A percentile compares a stretch with the other conserved stretches of the same genome.
phyloP scores from a whole-genome alignment of 1,140 invertebrate species.

The Sinella curviseta region DNA sequence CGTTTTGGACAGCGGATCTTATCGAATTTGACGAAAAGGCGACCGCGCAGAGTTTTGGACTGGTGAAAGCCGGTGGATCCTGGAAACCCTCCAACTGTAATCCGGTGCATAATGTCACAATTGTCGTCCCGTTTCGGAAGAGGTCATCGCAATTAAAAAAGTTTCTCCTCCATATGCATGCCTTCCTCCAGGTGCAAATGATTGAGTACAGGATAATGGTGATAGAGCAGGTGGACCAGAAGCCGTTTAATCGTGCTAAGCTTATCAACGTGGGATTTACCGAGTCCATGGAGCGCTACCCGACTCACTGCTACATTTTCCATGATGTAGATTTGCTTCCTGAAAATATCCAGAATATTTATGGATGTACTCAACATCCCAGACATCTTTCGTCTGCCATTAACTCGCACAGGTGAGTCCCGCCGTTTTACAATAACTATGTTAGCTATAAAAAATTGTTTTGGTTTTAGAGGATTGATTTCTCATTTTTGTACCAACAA shows the following conservation, averaged over 20 bases:
- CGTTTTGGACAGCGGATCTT: conserved; percentile 27
- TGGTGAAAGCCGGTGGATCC: conserved; percentile 18
- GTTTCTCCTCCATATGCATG: conserved; percentile 86
- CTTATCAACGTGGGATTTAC: conserved; percentile 88
- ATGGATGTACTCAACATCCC: conserved; percentile 82
- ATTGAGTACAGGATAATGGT: conserved; percentile 86
- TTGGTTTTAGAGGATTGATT: too few relatives aligned
- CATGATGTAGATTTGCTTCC: conserved; percentile 95
- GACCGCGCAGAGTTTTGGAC: background rate
- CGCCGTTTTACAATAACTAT: too few relatives aligned
- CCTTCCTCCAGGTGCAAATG: conserved; percentile 81
- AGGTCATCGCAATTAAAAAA: conserved; percentile 73
- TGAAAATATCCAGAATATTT: conserved; percentile 83
- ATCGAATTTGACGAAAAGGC: conserved; percentile 28
- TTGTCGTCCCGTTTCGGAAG: conserved; percentile 86
- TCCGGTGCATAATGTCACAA: conserved; percentile 74
- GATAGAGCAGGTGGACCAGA: conserved; percentile 77
- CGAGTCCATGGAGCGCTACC: conserved; percentile 63
- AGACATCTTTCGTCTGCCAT: conserved; percentile 90
- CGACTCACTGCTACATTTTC: conserved; percentile 79
- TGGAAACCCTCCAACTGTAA: conserved; percentile 67
- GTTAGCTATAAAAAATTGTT: background rate
- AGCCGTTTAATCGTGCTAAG: conserved; percentile 88
- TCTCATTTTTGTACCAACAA: too few relatives aligned
- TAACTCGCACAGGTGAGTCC: conserved; percentile 73